Evolutionary conservation across 2,888 invertebrate species (phyloP).

Genomic region (Pollenia griseotomentosa): DNA sequence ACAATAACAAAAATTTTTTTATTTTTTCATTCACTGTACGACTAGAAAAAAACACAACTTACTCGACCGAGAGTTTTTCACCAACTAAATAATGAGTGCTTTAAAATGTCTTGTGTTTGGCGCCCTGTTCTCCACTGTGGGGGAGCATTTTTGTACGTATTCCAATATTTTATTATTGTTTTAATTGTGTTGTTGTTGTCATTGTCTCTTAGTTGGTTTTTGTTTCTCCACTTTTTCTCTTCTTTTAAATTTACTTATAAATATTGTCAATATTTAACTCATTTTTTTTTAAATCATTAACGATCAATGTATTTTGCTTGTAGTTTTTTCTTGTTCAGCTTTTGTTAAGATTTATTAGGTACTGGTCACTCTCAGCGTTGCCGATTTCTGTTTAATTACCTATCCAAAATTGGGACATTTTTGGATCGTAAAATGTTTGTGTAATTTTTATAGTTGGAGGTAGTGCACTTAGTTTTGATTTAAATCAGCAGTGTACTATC

Average conservation of each 20-base stretch:
- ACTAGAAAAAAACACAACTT: conserved; percentile 74
- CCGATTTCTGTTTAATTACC: too few species aligned
- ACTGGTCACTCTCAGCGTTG: too few species aligned
- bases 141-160: conserved; percentile 49
- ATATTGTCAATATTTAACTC: not conserved
- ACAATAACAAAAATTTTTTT: conserved; percentile 31
- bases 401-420: too few species aligned
- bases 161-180: conserved; percentile 3
- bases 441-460: too few species aligned
- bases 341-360: too few species aligned
- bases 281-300: not conserved
- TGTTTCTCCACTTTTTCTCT: not conserved
- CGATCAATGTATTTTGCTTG: not conserved
- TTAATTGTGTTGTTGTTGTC: not conserved
- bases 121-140: conserved; percentile 56
- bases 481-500: too few species aligned
- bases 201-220: conserved; percentile 10
- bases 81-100: conserved; percentile 76
- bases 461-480: too few species aligned
- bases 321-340: not conserved
- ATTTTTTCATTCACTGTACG: not conserved
- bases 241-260: not conserved
- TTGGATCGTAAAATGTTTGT: too few species aligned
- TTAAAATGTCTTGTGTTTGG: conserved; percentile 46
- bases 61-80: conserved; percentile 81